Percentiles rank a stretch among this genome's conserved stretches.
phyloP scores from a whole-genome alignment of 2,888 invertebrate species.

The Mythimna lalbum region DNA sequence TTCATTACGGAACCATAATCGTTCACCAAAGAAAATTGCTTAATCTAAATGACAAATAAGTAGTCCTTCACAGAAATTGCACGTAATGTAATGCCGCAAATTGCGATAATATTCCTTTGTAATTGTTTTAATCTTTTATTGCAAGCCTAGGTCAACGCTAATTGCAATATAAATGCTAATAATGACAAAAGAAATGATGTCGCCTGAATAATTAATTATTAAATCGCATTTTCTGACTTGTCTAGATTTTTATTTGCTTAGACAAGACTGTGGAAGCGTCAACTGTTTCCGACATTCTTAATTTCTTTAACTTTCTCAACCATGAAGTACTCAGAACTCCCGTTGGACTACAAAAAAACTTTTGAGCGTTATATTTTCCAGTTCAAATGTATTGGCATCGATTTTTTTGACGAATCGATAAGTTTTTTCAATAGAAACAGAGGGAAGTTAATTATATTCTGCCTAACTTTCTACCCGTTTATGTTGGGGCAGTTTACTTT shows the following conservation, averaged over 20 bases:
- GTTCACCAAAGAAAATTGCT: conserved; percentile 23
- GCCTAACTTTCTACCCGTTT: conserved; percentile 54
- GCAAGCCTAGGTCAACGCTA: conserved; percentile 23
- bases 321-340: conserved; percentile 48
- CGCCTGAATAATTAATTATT: conserved; percentile 25
- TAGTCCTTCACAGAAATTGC: conserved; percentile 19
- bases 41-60: conserved; percentile 24
- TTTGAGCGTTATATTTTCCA: conserved; percentile 44
- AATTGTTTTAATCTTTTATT: conserved; percentile 35
- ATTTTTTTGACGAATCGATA: conserved; percentile 50
- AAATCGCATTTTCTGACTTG: conserved; percentile 15
- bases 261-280: neutral
- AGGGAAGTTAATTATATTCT: conserved; percentile 48
- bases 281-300: neutral
- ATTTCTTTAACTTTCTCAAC: conserved; percentile 1
- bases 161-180: conserved; percentile 36
- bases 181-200: conserved; percentile 19
- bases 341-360: conserved; percentile 56
- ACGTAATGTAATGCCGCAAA: conserved; percentile 24
- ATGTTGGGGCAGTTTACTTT: conserved; percentile 39
- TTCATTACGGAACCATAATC: conserved; percentile 1
- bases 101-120: conserved; percentile 15
- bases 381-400: conserved; percentile 58
- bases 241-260: conserved; percentile 17
- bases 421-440: conserved; percentile 26